Base-by-base conservation (phyloP, 2,888 invertebrate species). In the Salpingus planirostris region DNA sequence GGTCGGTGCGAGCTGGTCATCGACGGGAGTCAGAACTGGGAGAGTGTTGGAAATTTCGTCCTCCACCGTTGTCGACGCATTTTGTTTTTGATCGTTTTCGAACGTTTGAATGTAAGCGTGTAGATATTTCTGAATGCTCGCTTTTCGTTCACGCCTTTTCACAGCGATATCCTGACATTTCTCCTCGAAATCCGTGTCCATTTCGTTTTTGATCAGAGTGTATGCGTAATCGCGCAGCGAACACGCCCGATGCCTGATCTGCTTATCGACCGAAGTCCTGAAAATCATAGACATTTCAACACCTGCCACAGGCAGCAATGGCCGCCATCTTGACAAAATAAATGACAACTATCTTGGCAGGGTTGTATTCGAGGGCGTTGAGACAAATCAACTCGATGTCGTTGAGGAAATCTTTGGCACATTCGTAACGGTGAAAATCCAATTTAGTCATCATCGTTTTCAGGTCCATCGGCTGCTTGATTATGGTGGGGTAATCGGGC, bases 391-490 rank as follows among this genome's bases (percentile, higher is more conserved):
- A 74, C 55, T 87, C 82, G 39, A 92, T 77, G 57, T 92, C 91
- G 38, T 73, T 74, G 3, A 91, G 68, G 62, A 91, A 92, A 55
- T 89, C 85, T 55, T 79, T 76, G 26, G 86, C 88, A 59, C 83
- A 83, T 54, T 80, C 75, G 62, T 92, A 92, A 46, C 78, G 73
- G 59, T 89, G 86, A 65, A 81, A 73, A 61, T 92, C 90, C 29
- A 92, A 86, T 67, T 90, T 91, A 1, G 80, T 80, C 89, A 90
- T 89, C 85, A 92, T 91, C 0, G 86, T 85, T 59, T 88, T 86
- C 33, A 92, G 66, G 61, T 91, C 89, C 89, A 92, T 91, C 0
- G 92, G 92, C 46, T 80, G 74, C 53, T 80, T 77, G 39, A 92
- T 80, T 34, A 91, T 87, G 27, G 80, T 76, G 43, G 83, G 71